phyloP scores from a whole-genome alignment of 2,888 invertebrate species.

The Timandra comae region DNA sequence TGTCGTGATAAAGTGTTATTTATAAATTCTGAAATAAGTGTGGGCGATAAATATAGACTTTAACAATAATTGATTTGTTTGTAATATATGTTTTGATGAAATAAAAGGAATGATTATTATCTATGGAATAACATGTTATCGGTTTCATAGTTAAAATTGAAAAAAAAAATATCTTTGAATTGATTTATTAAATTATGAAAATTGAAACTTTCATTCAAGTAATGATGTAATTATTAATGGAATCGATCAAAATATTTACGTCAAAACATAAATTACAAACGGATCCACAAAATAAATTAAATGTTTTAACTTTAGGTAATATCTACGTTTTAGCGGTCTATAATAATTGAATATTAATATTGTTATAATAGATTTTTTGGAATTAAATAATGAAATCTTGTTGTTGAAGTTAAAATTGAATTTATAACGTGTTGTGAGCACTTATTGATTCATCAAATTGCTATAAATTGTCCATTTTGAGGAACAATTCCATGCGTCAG shows the following conservation, averaged over 20 bases:
- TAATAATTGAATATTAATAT: constrained; percentile 33
- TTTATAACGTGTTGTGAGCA: constrained; percentile 16
- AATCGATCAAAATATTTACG: too few relatives aligned
- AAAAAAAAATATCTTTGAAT: too few relatives aligned
- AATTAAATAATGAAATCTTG: constrained; percentile 46
- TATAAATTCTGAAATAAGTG: constrained; percentile 1
- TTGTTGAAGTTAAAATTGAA: constrained; percentile 41
- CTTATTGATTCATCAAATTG: too few relatives aligned
- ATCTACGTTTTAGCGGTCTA: constrained; percentile 38
- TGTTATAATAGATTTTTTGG: constrained; percentile 55
- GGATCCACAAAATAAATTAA: constrained; percentile 20
- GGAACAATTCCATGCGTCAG: too few relatives aligned
- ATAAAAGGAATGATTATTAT: too few relatives aligned
- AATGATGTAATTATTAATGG: too few relatives aligned
- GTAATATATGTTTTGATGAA: too few relatives aligned
- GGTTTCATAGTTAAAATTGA: too few relatives aligned
- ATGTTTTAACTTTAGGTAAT: constrained; percentile 27
- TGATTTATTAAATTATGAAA: constrained; percentile 2
- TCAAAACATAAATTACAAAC: too few relatives aligned
- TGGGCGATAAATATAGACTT: neutral
- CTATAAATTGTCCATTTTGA: too few relatives aligned
- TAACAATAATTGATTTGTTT: neutral
- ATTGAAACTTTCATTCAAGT: neutral
- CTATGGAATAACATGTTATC: too few relatives aligned
- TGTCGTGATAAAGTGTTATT: constrained; percentile 6